A percentile compares a stretch with the other conserved stretches of the same genome.
Evolutionary conservation across 37 sponge, comb jelly and placozoan genomes (phyloP).

Genomic region (Petrosia ficiformis): DNA sequence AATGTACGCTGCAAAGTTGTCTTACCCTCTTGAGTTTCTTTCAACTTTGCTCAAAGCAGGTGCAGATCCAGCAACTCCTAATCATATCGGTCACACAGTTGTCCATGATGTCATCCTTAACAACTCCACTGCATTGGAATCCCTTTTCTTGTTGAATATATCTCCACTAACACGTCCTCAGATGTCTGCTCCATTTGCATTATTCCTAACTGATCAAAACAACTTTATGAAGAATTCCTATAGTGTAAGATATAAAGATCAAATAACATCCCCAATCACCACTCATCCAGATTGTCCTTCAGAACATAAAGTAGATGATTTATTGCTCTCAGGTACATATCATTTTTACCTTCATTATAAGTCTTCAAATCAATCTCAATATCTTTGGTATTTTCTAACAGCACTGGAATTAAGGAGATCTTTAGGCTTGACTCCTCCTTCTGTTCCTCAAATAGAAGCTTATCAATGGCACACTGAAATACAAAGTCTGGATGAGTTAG

Average conservation of each 20-base stretch:
- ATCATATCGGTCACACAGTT: not conserved
- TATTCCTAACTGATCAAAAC: not conserved
- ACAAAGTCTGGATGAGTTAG: too few species aligned
- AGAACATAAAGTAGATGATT: not conserved
- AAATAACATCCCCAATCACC: too few species aligned
- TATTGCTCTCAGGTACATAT: not conserved
- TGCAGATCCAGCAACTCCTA: not conserved
- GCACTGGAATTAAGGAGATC: too few species aligned
- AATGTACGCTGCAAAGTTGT: not conserved
- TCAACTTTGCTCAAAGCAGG: not conserved
- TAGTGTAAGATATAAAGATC: too few species aligned
- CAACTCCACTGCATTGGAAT: not conserved
- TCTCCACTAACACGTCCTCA: not conserved
- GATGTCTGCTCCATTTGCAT: too few species aligned
- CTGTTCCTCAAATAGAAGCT: too few species aligned
- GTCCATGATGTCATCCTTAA: not conserved
- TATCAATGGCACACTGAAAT: too few species aligned
- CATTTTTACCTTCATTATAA: not conserved
- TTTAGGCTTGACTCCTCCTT: too few species aligned
- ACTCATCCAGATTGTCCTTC: not conserved
- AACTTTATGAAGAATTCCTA: too few species aligned
- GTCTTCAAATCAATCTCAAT: not conserved
- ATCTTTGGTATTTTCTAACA: not conserved
- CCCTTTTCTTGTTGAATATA: not conserved
- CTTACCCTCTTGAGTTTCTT: not conserved